Conservation (phyloP, 2,888 invertebrate species). For the Biston stratarius region DNA sequence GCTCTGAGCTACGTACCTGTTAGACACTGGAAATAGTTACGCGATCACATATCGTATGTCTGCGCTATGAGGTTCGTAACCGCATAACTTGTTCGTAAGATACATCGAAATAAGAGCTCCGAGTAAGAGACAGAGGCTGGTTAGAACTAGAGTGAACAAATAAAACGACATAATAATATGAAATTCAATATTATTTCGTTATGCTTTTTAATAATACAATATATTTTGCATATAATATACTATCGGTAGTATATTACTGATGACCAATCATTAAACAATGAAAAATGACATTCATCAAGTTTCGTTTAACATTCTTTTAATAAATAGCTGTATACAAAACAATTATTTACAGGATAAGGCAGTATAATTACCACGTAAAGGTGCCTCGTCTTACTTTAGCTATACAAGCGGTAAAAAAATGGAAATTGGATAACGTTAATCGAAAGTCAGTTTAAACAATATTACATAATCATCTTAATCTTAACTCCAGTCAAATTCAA, state of each 20-base stretch:
- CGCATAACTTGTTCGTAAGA: too few species aligned
- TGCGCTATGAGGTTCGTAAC: too few species aligned
- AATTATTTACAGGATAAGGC: constrained; percentile 87
- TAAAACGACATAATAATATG: constrained; percentile 79
- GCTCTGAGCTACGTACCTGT: too few species aligned
- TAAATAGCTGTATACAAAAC: constrained; percentile 88
- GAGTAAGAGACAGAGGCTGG: too few species aligned
- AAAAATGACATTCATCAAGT: constrained; percentile 83
- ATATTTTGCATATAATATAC: constrained; percentile 85
- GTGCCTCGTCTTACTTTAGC: constrained; percentile 80
- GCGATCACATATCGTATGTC: too few species aligned
- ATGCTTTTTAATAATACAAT: constrained; percentile 86
- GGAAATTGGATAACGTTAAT: constrained; percentile 75
- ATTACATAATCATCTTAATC: constrained; percentile 67
- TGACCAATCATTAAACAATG: constrained; percentile 85
- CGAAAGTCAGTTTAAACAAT: constrained; percentile 73
- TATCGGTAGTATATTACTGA: constrained; percentile 85
- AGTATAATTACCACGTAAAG: constrained; percentile 84
- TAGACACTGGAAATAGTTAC: too few species aligned
- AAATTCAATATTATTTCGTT: constrained; percentile 87
- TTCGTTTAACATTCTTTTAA: constrained; percentile 84
- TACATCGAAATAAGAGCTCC: too few species aligned
- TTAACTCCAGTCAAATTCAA: constrained; percentile 80
- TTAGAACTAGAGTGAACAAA: background rate
- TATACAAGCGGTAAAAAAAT: constrained; percentile 85